Percentiles rank a stretch among this genome's conserved stretches.
Conservation (phyloP, 2,113 vertebrate species). For the Siphamia tubifer region DNA sequence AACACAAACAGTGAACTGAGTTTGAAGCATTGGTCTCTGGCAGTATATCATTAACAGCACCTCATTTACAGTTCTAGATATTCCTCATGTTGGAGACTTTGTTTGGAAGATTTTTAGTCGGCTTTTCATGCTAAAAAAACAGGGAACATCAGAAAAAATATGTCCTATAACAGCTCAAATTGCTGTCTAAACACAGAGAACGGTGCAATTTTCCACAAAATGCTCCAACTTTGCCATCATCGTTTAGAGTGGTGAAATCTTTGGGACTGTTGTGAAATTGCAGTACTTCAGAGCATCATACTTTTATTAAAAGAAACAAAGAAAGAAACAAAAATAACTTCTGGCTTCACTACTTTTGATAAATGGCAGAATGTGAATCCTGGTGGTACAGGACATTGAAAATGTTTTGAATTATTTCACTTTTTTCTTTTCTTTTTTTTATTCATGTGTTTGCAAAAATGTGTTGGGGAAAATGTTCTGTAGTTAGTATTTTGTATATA, state of each 20-base stretch:
- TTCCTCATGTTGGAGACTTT: background rate
- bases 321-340: too few species aligned
- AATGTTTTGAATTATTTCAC: slow-evolving; percentile 17
- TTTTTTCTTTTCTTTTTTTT: background rate
- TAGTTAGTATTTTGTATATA: too few species aligned
- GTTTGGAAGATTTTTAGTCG: background rate
- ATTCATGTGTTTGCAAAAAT: background rate
- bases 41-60: background rate
- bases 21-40: background rate
- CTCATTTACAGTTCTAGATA: background rate
- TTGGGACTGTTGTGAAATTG: slow-evolving; percentile 20
- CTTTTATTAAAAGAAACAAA: too few species aligned
- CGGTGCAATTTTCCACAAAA: slow-evolving; percentile 25
- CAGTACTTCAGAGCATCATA: background rate
- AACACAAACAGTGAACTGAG: background rate
- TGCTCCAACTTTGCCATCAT: slow-evolving; percentile 8
- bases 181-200: background rate
- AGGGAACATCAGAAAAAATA: slow-evolving; percentile 18
- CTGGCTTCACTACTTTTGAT: too few species aligned
- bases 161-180: slow-evolving; percentile 19
- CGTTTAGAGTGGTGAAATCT: slow-evolving; percentile 26
- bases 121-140: slow-evolving; percentile 13
- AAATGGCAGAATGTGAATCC: slow-evolving; percentile 10
- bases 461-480: too few species aligned
- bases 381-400: background rate